Evolutionary conservation across 2,113 vertebrate genomes (phyloP).

Genomic region (Sinosuthora webbiana): DNA sequence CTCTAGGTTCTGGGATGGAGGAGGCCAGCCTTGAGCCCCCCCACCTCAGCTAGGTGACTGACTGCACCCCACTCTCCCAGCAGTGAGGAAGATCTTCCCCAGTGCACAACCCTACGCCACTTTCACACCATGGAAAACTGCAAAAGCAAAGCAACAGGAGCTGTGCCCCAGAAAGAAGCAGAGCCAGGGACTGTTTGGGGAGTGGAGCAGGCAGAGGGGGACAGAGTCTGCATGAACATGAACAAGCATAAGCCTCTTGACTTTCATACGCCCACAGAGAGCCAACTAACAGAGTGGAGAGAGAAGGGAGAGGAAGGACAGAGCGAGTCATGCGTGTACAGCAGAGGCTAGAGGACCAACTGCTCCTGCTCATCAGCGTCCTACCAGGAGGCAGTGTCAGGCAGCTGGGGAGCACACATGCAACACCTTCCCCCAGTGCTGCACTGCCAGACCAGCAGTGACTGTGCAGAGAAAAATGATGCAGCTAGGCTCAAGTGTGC

Average conservation of each 20-base stretch:
- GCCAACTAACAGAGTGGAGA: not conserved
- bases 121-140: fast-evolving
- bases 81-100: not conserved
- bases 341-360: not conserved
- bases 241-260: not conserved
- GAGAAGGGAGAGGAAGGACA: not conserved
- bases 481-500: not conserved
- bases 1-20: not conserved
- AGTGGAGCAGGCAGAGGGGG: not conserved
- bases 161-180: not conserved
- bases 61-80: not conserved
- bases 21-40: not conserved
- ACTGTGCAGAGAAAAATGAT: not conserved
- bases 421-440: not conserved
- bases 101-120: not conserved
- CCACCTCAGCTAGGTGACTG: not conserved
- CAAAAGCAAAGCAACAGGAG: not conserved
- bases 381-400: not conserved
- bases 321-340: not conserved
- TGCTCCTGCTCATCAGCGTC: not conserved
- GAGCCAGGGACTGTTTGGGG: not conserved
- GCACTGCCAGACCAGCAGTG: not conserved
- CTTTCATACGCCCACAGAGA: not conserved
- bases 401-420: not conserved
- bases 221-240: not conserved